phyloP scores from a whole-genome alignment of 92 coral and sea anemone genomes.

The Hydrozoanthus gracilis region DNA sequence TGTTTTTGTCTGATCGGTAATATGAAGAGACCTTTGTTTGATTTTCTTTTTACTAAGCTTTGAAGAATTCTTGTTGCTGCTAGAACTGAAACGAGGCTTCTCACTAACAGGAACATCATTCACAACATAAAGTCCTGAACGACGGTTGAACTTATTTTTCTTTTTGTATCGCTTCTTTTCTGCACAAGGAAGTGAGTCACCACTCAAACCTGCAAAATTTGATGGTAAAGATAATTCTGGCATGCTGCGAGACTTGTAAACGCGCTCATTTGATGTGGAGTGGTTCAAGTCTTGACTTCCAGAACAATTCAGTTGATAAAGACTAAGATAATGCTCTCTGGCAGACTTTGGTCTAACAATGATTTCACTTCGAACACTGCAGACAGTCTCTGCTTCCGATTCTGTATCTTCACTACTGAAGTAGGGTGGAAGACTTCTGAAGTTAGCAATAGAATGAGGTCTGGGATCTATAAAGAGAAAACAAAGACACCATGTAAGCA shows the following conservation, averaged over 20 bases:
- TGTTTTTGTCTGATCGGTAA: constrained; percentile 77
- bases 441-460: constrained; percentile 65
- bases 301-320: constrained; percentile 61
- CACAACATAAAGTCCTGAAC: constrained; percentile 94
- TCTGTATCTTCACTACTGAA: constrained; percentile 73
- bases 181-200: constrained; percentile 61
- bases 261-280: constrained; percentile 18
- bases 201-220: constrained; percentile 54
- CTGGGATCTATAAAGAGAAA: constrained; percentile 44
- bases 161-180: constrained; percentile 71
- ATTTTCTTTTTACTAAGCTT: constrained; percentile 59
- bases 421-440: constrained; percentile 50
- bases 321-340: constrained; percentile 75
- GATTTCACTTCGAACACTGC: constrained; percentile 79
- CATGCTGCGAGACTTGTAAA: constrained; percentile 82
- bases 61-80: constrained; percentile 59
- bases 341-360: constrained; percentile 77
- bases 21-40: constrained; percentile 57
- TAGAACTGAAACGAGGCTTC: constrained; percentile 70
- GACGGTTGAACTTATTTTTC: constrained; percentile 78
- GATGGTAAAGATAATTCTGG: constrained; percentile 71
- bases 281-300: constrained; percentile 47
- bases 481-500: background rate
- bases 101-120: constrained; percentile 77
- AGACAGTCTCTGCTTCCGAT: constrained; percentile 83